A percentile compares a stretch with the other conserved stretches of the same genome.
phyloP scores from a whole-genome alignment of 2,888 invertebrate species.

The Eupithecia abbreviata region DNA sequence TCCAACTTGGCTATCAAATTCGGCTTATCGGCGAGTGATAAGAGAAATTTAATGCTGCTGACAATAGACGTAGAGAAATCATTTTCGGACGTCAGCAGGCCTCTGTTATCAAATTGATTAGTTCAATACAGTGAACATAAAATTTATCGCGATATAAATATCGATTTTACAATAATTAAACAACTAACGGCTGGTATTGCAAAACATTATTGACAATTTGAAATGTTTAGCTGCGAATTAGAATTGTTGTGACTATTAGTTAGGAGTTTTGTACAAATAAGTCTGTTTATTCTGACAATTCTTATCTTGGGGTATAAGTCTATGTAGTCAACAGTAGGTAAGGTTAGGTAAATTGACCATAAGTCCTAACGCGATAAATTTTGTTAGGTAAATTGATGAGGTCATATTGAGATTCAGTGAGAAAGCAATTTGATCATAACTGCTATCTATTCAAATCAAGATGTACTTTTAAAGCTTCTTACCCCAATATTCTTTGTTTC shows the following conservation, averaged over 20 bases:
- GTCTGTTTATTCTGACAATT: neutral
- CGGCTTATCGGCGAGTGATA: slow-evolving; percentile 23
- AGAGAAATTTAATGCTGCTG: slow-evolving; percentile 17
- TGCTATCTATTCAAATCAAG: too few relatives aligned
- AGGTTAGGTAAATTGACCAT: neutral
- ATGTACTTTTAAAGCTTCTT: too few relatives aligned
- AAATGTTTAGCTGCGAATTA: slow-evolving; percentile 5
- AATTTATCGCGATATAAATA: slow-evolving; percentile 18
- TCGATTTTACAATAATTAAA: slow-evolving; percentile 25
- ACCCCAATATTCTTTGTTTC: neutral
- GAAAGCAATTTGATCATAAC: too few relatives aligned
- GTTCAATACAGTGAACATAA: slow-evolving; percentile 25
- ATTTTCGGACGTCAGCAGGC: slow-evolving; percentile 23
- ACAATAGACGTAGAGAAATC: slow-evolving; percentile 2
- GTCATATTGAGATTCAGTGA: too few relatives aligned
- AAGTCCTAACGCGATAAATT: too few relatives aligned
- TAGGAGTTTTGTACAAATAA: neutral
- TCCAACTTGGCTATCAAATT: neutral
- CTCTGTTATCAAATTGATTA: slow-evolving; percentile 36
- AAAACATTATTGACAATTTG: slow-evolving; percentile 11
- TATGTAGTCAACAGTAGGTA: neutral
- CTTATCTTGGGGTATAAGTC: neutral
- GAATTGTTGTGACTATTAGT: neutral
- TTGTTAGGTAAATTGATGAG: neutral
- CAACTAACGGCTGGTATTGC: slow-evolving; percentile 11